Evolutionary conservation across 1,140 invertebrate genomes (phyloP).

Genomic region (Heliothis subflexa): DNA sequence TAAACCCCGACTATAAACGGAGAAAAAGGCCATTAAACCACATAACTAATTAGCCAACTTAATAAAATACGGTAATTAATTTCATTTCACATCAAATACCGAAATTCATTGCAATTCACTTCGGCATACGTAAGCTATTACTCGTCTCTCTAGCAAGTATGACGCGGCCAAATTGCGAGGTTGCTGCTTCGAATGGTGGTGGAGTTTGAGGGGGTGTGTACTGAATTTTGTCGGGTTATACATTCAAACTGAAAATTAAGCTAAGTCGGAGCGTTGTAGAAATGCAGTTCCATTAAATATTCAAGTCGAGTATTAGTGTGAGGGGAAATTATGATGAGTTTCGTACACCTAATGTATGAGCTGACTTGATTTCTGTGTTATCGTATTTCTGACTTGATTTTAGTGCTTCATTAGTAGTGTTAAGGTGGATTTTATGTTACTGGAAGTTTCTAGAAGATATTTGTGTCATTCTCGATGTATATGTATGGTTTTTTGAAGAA

Average conservation of each 20-base stretch:
- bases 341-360: slow-evolving; percentile 14
- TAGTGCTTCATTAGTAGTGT: background rate
- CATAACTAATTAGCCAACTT: background rate
- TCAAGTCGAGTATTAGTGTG: slow-evolving; percentile 55
- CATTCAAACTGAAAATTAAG: slow-evolving; percentile 60
- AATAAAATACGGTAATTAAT: slow-evolving; percentile 33
- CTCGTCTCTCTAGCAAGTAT: background rate
- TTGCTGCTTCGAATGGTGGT: background rate
- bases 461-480: background rate
- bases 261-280: slow-evolving; percentile 59
- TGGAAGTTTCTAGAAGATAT: background rate
- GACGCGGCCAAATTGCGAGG: slow-evolving; percentile 9
- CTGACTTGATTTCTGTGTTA: slow-evolving; percentile 29
- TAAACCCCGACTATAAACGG: background rate
- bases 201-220: background rate
- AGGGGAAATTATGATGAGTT: slow-evolving; percentile 28
- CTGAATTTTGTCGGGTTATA: slow-evolving; percentile 46
- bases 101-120: slow-evolving; percentile 23
- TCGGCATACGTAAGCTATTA: slow-evolving; percentile 26
- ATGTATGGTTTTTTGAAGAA: too few species aligned
- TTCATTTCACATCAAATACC: slow-evolving; percentile 22
- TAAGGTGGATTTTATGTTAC: background rate
- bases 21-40: background rate
- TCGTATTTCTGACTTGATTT: slow-evolving; percentile 8
- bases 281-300: slow-evolving; percentile 64